Evolutionary conservation across 2,888 invertebrate species (phyloP), one percentile per base, ranked within the genome.

Genomic region (Thera obeliscata): DNA sequence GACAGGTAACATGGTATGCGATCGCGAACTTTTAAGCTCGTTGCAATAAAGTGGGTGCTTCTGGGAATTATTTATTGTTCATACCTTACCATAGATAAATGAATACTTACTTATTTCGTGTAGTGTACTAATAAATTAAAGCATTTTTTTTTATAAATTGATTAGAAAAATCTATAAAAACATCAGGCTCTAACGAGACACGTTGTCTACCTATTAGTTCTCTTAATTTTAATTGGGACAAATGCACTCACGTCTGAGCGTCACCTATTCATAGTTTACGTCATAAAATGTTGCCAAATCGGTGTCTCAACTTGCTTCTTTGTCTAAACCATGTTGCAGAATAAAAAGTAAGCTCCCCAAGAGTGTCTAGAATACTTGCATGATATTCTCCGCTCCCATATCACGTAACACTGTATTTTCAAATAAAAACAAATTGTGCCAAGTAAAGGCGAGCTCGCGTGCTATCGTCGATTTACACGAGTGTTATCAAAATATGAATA

Each of bases 361-460:
- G 43, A 55, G 61, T 49, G 33, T 55, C 46, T 55, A n/a, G 35
- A 48, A 36, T 58, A 56, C 12, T 50, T 52, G 50, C 38, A 38
- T 49, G 52, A 52, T 33, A 52, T 33, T 52, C 33, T 52, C 52
- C 36, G 59, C 11, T 38, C 55, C 55, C 46, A 66, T 76, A 81
- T 79, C 82, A 78, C 78, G 81, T 81, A 80, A 82, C 80, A 81
- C 74, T 55, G 66, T 76, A 76, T 80, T 81, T 83, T 80, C 56
- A 63, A 82, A 83, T 78, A 78, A 80, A 78, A 81, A 85, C 86
- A 82, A 86, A 86, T 86, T 84, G 78, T 78, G 71, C 71, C 67
- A 69, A 74, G 72, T 78, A 80, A 81, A 81, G 76, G 69, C 77
- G 62, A 69, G 73, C 67, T 86, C 77, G 86, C 86, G 86, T 86